Conservation (phyloP, 2,113 vertebrate species). For the Actenoides hombroni region DNA sequence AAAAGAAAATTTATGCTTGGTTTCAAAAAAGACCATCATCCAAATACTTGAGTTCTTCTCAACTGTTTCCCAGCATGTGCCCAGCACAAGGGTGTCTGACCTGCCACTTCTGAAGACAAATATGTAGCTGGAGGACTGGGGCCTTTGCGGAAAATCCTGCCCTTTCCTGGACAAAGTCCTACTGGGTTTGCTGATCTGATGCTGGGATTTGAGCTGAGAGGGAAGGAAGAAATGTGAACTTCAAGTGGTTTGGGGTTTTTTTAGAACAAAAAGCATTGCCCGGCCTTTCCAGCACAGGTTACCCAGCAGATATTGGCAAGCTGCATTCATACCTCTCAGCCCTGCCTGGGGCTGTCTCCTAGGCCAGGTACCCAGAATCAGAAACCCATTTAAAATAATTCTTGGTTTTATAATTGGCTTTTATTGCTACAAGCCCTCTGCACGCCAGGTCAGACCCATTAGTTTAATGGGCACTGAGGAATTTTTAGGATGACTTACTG, state of each 20-base stretch:
- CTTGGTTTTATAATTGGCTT: slow-evolving; percentile 9
- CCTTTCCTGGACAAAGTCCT: slow-evolving; percentile 15
- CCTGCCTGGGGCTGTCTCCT: background rate
- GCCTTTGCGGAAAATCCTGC: slow-evolving; percentile 16
- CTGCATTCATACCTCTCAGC: background rate
- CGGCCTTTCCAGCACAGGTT: background rate
- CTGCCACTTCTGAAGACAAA: background rate
- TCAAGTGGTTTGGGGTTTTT: background rate
- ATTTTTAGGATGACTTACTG: slow-evolving; percentile 55
- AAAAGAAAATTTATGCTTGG: background rate
- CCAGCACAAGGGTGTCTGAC: background rate
- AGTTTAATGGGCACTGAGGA: slow-evolving; percentile 45
- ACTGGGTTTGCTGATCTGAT: background rate
- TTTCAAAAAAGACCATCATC: background rate
- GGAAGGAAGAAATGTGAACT: slow-evolving; percentile 4
- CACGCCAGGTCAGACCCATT: slow-evolving; percentile 16
- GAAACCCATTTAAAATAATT: slow-evolving; percentile 10
- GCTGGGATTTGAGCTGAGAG: background rate
- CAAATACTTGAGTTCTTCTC: background rate
- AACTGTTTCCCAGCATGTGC: background rate
- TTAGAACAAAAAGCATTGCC: background rate
- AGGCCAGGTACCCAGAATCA: background rate
- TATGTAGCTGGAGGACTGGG: background rate
- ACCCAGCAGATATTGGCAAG: background rate
- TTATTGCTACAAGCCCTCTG: background rate